Conservation (phyloP, 2,113 vertebrate genomes). For the Saguinus midas region DNA sequence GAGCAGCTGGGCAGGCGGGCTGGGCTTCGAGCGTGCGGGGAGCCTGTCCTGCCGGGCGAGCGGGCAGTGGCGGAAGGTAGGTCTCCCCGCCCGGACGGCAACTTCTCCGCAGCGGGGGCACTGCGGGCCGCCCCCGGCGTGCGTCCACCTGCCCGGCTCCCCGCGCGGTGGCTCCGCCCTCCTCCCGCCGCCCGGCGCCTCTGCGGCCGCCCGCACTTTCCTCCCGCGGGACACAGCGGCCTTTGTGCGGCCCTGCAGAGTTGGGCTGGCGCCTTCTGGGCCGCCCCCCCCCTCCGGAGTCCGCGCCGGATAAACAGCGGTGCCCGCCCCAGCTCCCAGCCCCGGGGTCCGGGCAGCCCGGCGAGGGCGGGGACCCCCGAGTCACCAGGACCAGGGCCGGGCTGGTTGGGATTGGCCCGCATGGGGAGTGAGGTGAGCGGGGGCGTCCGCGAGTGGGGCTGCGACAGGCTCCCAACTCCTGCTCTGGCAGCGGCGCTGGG, state of each 20-base stretch:
- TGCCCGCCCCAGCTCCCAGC: not conserved
- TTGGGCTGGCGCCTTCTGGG: conserved; percentile 38
- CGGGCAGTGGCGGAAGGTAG: conserved; percentile 68
- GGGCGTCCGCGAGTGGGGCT: not conserved
- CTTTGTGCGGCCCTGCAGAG: conserved; percentile 64
- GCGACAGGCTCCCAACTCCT: not conserved
- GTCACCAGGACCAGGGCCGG: conserved; percentile 52
- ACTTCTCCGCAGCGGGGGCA: conserved; percentile 63
- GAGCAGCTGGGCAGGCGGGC: conserved; percentile 65
- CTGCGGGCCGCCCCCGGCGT: not conserved
- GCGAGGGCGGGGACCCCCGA: conserved; percentile 14
- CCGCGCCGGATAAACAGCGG: not conserved
- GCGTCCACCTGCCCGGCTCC: conserved; percentile 65
- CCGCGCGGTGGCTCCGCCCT: conserved; percentile 46
- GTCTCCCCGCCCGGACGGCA: conserved; percentile 36
- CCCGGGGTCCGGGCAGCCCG: not conserved
- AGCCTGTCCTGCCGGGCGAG: conserved; percentile 63
- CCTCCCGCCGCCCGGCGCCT: not conserved
- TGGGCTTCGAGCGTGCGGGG: not conserved
- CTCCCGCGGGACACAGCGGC: conserved; percentile 60
- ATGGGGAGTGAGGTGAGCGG: not conserved
- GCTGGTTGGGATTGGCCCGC: not conserved
- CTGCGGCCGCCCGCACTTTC: conserved; percentile 52
- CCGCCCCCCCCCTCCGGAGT: not conserved
- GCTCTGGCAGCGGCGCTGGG: not conserved